These are phyloP conservation scores for Gallinago nigripennis DNA, from an alignment of 2,797 vertebrate genomes.

Conservation along the genomic window DNA sequence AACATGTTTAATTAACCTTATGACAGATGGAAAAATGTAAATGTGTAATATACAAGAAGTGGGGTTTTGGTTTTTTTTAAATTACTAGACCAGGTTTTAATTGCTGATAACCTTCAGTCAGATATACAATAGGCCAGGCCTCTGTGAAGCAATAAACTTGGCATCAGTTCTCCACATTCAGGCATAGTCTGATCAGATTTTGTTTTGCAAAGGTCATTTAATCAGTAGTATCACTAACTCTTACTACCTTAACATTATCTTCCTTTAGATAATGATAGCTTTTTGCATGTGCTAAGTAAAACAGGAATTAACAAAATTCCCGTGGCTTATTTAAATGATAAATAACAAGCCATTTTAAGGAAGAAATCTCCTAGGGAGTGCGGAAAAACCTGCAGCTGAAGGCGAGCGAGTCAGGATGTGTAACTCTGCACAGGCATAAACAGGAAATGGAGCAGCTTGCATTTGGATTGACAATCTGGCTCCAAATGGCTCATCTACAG, in stretches of 20 bases:
- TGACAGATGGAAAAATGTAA: slow-evolving; percentile 15
- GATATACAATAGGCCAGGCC: slow-evolving; percentile 32
- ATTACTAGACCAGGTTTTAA: slow-evolving; percentile 25
- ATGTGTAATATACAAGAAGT: neutral
- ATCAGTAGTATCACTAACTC: slow-evolving; percentile 55
- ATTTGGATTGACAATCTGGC: slow-evolving; percentile 76
- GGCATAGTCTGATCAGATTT: slow-evolving; percentile 4
- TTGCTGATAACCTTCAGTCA: slow-evolving; percentile 20
- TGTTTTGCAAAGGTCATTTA: slow-evolving; percentile 56
- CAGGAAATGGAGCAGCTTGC: slow-evolving; percentile 84
- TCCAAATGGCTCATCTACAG: slow-evolving; percentile 65
- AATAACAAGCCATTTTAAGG: slow-evolving; percentile 79
- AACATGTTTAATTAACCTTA: neutral
- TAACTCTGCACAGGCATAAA: slow-evolving; percentile 84
- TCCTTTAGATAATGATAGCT: slow-evolving; percentile 61
- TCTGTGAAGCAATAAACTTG: slow-evolving; percentile 5
- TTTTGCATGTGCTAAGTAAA: slow-evolving; percentile 73
- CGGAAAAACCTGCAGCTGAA: slow-evolving; percentile 78
- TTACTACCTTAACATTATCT: slow-evolving; percentile 49
- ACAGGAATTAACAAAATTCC: slow-evolving; percentile 83
- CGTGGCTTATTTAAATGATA: slow-evolving; percentile 76
- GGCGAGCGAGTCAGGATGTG: slow-evolving; percentile 83
- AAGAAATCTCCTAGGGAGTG: slow-evolving; percentile 77
- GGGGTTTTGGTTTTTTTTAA: neutral
- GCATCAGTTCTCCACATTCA: neutral